These are phyloP conservation scores for Lasius fuliginosus DNA, from an alignment of 2,888 invertebrate genomes.

Conservation along the genomic window DNA sequence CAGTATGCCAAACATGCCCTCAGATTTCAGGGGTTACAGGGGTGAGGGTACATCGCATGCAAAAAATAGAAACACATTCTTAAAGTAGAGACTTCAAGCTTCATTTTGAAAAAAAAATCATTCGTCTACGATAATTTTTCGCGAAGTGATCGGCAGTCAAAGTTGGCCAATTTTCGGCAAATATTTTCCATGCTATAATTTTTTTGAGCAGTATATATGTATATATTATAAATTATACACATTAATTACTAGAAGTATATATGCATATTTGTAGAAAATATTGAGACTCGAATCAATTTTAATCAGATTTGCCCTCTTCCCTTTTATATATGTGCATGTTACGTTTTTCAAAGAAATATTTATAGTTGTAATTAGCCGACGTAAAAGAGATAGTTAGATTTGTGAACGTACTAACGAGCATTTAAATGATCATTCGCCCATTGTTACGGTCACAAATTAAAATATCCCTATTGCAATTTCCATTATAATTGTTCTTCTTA, in stretches of 20 bases:
- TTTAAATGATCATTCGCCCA: constrained; percentile 80
- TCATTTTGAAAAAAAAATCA: no score
- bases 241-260: not conserved
- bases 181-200: no score
- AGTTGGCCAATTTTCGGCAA: no score
- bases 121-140: no score
- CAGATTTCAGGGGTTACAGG: no score
- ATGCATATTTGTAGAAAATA: not conserved
- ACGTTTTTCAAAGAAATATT: constrained; percentile 56
- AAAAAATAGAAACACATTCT: no score
- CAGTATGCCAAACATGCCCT: no score
- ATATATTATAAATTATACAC: not conserved
- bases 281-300: not conserved
- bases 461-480: constrained; percentile 77
- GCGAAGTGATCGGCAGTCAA: no score
- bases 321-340: constrained; percentile 16
- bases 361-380: not conserved
- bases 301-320: not conserved
- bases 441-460: constrained; percentile 87
- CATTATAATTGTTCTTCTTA: not conserved
- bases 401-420: constrained; percentile 85
- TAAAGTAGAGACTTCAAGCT: no score
- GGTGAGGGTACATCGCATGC: no score
- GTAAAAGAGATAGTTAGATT: constrained; percentile 74
- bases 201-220: not conserved